Conservation (phyloP, 2,797 vertebrate species). For the Alca torda region DNA sequence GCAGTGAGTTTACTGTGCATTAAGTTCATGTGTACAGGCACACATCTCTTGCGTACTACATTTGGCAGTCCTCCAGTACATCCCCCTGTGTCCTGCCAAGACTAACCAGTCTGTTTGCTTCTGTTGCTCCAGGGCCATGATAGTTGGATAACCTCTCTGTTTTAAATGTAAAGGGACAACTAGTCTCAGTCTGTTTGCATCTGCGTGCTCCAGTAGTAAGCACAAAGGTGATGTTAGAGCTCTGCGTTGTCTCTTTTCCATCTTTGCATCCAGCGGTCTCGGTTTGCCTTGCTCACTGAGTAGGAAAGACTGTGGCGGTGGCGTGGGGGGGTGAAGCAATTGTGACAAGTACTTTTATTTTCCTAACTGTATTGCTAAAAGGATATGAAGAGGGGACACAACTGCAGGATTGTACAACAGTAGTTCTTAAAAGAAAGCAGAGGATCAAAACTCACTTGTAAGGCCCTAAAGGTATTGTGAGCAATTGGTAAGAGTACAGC, state of each 20-base stretch:
- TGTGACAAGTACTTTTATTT: background rate
- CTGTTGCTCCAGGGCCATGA: background rate
- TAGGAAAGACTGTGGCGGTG: background rate
- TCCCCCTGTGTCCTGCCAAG: background rate
- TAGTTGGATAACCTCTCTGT: background rate
- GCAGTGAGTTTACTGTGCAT: background rate
- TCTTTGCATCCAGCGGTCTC: background rate
- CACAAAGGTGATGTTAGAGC: background rate
- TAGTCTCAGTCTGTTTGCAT: background rate
- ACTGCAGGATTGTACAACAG: background rate
- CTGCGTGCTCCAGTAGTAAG: accelerated
- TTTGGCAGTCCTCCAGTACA: background rate
- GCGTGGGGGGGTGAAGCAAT: background rate
- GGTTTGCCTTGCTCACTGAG: background rate
- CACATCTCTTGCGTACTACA: background rate
- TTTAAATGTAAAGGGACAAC: background rate
- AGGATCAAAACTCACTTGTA: background rate
- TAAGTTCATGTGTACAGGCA: background rate
- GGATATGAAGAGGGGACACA: background rate
- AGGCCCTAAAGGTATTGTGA: background rate
- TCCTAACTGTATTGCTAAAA: background rate
- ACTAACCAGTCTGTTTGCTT: background rate
- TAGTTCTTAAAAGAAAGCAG: background rate
- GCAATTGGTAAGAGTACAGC: background rate
- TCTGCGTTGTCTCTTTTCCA: background rate